phyloP scores from a whole-genome alignment of 2,888 invertebrate species.

The Bruchidius siliquastri region DNA sequence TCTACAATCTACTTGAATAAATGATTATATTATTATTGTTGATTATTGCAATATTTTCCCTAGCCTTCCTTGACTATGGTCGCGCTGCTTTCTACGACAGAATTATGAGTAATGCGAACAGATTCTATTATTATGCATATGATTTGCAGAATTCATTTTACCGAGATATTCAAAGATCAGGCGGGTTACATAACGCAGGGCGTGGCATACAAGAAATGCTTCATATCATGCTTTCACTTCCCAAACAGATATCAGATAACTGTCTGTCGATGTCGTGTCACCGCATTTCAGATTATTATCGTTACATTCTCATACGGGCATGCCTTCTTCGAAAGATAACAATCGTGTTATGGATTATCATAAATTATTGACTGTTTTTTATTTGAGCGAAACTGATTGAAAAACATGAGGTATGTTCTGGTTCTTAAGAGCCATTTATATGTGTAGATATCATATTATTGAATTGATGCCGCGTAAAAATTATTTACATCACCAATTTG shows the following conservation, averaged over 20 bases:
- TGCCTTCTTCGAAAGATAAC: neutral
- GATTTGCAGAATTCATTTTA: neutral
- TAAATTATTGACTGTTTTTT: neutral
- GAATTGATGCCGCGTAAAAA: too few relatives aligned
- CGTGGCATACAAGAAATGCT: neutral
- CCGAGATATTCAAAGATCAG: neutral
- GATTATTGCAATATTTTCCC: too few relatives aligned
- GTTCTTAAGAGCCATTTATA: too few relatives aligned
- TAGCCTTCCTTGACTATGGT: neutral
- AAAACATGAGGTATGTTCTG: too few relatives aligned
- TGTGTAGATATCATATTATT: too few relatives aligned
- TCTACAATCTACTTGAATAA: too few relatives aligned
- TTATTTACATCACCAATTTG: too few relatives aligned
- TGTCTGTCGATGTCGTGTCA: neutral
- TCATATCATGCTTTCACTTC: neutral
- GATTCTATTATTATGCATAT: neutral
- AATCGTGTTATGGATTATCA: neutral
- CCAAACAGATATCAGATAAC: neutral
- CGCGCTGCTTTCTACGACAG: neutral
- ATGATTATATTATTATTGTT: too few relatives aligned
- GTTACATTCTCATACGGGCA: neutral
- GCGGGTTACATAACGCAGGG: neutral
- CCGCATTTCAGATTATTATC: neutral
- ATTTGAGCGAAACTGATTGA: neutral
- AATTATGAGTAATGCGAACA: neutral